A percentile compares a stretch with the other conserved stretches of the same genome.
These are phyloP conservation scores for Sander vitreus DNA, from an alignment of 2,113 vertebrate genomes.

Conservation along the genomic window DNA sequence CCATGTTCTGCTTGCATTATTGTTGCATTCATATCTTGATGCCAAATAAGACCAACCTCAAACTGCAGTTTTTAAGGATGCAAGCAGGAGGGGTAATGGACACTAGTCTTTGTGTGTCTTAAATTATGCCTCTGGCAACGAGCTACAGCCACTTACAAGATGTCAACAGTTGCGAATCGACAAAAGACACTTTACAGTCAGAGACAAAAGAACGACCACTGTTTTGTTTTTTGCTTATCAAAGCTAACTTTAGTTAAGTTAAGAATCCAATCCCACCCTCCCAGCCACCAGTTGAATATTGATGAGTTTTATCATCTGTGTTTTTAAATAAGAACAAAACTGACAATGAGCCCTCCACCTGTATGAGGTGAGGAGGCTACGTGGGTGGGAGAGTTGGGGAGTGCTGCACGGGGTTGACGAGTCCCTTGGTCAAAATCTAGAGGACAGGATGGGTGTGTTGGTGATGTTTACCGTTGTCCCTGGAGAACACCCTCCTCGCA, in stretches of 20 bases:
- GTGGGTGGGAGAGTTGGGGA: conserved; percentile 70
- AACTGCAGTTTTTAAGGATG: conserved; percentile 53
- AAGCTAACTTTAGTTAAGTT: conserved; percentile 75
- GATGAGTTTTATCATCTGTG: conserved; percentile 98
- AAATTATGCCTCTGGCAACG: conserved; percentile 76
- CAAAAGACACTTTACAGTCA: conserved; percentile 75
- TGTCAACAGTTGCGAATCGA: conserved; percentile 79
- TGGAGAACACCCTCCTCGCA: conserved; percentile 55
- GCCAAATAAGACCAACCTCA: conserved; percentile 71
- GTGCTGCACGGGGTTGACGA: conserved; percentile 41
- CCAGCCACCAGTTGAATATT: conserved; percentile 84
- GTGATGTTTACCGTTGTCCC: conserved; percentile 38
- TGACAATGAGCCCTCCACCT: conserved; percentile 75
- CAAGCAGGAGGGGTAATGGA: conserved; percentile 65
- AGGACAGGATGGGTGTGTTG: conserved; percentile 42
- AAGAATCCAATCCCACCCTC: conserved; percentile 76
- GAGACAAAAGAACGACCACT: conserved; percentile 71
- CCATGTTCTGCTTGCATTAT: conserved; percentile 55
- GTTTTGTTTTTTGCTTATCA: conserved; percentile 66
- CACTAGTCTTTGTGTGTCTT: conserved; percentile 71
- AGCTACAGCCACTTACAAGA: conserved; percentile 81
- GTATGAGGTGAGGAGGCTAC: conserved; percentile 65
- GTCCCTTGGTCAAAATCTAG: conserved; percentile 45
- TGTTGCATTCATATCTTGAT: conserved; percentile 73
- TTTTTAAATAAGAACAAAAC: conserved; percentile 84